A percentile compares a stretch with the other conserved stretches of the same genome.
These are phyloP conservation scores for Kryptopterus vitreolus DNA, from an alignment of 2,797 vertebrate genomes.

Conservation along the genomic window DNA sequence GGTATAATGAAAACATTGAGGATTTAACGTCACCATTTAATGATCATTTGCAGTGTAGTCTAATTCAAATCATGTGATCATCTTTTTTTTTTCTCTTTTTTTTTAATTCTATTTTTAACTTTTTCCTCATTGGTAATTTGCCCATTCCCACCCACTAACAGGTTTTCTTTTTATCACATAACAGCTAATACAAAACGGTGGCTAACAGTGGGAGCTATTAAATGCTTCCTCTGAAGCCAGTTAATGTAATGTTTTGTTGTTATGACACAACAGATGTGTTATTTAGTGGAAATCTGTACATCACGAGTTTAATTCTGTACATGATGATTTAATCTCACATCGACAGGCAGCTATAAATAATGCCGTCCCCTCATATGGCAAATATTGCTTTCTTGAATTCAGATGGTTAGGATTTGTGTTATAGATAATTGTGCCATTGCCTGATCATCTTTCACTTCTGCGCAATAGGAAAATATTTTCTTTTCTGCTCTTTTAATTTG, in stretches of 20 bases:
- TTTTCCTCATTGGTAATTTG: neutral
- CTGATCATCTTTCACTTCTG: neutral
- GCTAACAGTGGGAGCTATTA: neutral
- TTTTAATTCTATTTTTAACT: neutral
- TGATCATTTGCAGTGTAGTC: constrained; percentile 3
- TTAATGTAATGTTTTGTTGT: neutral
- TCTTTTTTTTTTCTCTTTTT: neutral
- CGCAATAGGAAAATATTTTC: neutral
- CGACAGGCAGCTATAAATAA: neutral
- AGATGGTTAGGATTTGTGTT: too few relatives aligned
- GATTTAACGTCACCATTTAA: neutral
- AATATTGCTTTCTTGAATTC: neutral
- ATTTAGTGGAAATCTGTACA: neutral
- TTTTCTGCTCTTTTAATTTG: neutral
- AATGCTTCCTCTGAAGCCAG: neutral
- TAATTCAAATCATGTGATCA: neutral
- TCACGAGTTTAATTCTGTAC: neutral
- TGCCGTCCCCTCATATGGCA: neutral
- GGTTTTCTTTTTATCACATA: neutral
- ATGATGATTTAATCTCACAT: neutral
- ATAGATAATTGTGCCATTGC: neutral
- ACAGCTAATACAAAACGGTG: neutral
- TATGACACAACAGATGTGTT: constrained; percentile 10
- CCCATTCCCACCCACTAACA: neutral
- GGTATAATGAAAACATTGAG: constrained; percentile 2